Evolutionary conservation across 2,113 vertebrate species (phyloP).

Genomic region (Nycticebus coucang): DNA sequence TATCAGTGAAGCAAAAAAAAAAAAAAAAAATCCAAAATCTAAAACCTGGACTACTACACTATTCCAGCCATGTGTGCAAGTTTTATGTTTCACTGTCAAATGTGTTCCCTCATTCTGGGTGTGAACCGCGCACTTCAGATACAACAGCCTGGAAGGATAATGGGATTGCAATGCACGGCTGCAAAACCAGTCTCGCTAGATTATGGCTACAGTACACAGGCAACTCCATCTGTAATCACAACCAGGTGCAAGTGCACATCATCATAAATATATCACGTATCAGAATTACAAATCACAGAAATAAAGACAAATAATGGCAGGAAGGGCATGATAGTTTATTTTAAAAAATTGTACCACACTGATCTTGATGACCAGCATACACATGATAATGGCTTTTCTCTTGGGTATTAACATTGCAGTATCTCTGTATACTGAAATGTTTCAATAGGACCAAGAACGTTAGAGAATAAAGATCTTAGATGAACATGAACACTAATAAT

Average conservation of each 20-base stretch:
- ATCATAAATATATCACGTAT: not conserved
- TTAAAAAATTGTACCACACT: constrained; percentile 81
- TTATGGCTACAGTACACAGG: not conserved
- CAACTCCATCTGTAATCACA: not conserved
- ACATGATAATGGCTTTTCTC: constrained; percentile 82
- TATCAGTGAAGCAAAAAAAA: not conserved
- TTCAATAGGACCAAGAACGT: constrained; percentile 75
- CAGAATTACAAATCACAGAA: constrained; percentile 35
- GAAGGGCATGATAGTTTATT: constrained; percentile 85
- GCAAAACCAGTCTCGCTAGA: not conserved
- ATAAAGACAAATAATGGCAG: constrained; percentile 69
- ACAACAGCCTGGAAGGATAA: not conserved
- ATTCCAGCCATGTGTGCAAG: not conserved
- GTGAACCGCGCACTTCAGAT: not conserved
- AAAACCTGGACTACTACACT: not conserved
- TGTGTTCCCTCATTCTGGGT: not conserved
- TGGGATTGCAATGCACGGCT: not conserved
- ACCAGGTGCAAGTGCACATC: not conserved
- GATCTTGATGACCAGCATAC: constrained; percentile 74
- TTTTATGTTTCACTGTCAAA: not conserved
- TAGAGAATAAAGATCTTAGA: constrained; percentile 58
- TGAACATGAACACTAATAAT: constrained; percentile 57
- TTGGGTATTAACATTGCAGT: constrained; percentile 73
- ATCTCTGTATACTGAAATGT: constrained; percentile 74
- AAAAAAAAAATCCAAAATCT: not conserved